Base-by-base conservation (phyloP, 1,140 invertebrate species). In the Schlechtendalia chinensis region DNA sequence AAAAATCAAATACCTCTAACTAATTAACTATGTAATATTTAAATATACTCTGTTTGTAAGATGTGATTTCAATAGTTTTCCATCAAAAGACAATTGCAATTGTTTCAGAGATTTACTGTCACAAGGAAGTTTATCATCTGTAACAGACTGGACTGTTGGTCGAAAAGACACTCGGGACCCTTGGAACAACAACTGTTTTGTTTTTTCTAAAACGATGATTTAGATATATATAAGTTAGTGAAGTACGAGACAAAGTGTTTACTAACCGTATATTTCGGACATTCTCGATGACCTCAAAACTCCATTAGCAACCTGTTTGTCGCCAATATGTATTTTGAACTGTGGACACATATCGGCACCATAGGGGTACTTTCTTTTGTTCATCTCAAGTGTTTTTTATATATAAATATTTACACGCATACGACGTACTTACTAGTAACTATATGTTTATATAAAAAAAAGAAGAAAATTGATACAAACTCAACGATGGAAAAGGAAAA, bases 311-410 rank as follows among this genome's bases (percentile, higher is more conserved):
- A 79, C 22, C 63, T 79, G 58, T 63, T 79, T 79, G 10, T 79
- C 75, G 12, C 75, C 75, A 19, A 79, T 54, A 17, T 79, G 75
- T 19, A 79, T 63, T 79, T 79, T 79, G 6, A 79, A n/a, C 22
- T 79, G 75, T 19, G 75, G 75, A 63, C 75, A 79, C 75, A 79
- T 79, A 79, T 79, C 56, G 5, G 50, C 19, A 1, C 3, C 58
- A 29, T 79, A 79, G 0, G 75, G 75, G 47, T 79, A 79, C 24
- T 29, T 79, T 79, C 75, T 79, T 47, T 79, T 79, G 11, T 79
- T 79, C 75, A 79, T 79, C 4, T 22, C 17, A 12, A 50, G 12
- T 50, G 32, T 39, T 39, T 39, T 39, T 39, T 4, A 39, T 39
- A 39, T 8, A 8, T 8, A 8, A 4, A 39, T 39, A 39, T 39